Evolutionary conservation across 2,888 invertebrate species (phyloP), one percentile per base, ranked within the genome.

Genomic region (Suillia variegata): DNA sequence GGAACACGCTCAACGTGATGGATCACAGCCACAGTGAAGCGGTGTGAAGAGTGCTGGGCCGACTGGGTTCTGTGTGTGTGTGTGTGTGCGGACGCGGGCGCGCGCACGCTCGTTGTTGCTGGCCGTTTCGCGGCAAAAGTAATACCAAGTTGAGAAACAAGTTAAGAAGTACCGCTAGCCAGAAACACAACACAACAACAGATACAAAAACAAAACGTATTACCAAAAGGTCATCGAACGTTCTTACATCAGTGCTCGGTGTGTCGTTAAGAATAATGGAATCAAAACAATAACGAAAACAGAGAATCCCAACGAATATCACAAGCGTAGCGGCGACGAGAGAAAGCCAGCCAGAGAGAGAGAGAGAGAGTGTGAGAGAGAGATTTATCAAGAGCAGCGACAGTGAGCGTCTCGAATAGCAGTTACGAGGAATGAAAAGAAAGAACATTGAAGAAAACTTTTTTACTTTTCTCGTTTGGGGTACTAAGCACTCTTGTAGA

Each of bases 241-340:
- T 78, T 78, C 77, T 78, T 77, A 63, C 66, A 58, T 63, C 64
- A 74, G 71, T 70, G n/a, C n/a, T n/a, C n/a, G n/a, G n/a, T n/a
- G n/a, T n/a, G 69, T 62, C 60, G 58, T 62, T 62, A 74, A 77
- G 78, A 78, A 78, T 71, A 73, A 70, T 72, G 75, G 77, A 77
- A 78, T 78, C 77, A 78, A 78, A 78, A 78, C 77, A 75, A 75
- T 74, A 71, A 75, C 67, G 67, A 73, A 76, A 76, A 74, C 75
- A 65, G 70, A 68, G 62, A 64, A 56, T n/a, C n/a, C n/a, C n/a
- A n/a, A n/a, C n/a, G n/a, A n/a, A n/a, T n/a, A n/a, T n/a, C n/a
- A n/a, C n/a, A n/a, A n/a, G n/a, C n/a, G n/a, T n/a, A n/a, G n/a
- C n/a, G n/a, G 49, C 58, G 53, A 61, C 54, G 58, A 58, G 56